Evolutionary conservation across 2,113 vertebrate genomes (phyloP).

Genomic region (Sebastes schlegelii): DNA sequence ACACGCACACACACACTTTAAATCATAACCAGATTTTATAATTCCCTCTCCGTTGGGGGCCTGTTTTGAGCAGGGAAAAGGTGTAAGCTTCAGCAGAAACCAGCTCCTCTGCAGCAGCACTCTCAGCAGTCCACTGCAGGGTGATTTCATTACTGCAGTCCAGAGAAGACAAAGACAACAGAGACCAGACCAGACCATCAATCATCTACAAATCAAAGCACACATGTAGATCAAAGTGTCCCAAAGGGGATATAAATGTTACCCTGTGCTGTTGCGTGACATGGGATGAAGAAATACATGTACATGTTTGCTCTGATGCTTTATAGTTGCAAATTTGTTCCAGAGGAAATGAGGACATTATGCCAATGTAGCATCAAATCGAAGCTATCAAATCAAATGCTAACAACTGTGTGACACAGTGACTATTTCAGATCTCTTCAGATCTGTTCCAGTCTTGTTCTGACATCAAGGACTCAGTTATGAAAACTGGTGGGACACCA

Average conservation of each 20-base stretch:
- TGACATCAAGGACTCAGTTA: slow-evolving; percentile 21
- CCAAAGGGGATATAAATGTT: slow-evolving; percentile 1
- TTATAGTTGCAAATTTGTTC: background rate
- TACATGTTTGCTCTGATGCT: background rate
- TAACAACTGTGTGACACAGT: background rate
- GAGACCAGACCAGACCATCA: slow-evolving; percentile 20
- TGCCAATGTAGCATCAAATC: background rate
- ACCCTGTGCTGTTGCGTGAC: background rate
- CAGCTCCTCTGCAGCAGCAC: background rate
- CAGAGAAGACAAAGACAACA: slow-evolving; percentile 31
- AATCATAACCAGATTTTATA: slow-evolving; percentile 11
- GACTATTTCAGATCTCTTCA: background rate
- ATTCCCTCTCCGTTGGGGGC: slow-evolving; percentile 7
- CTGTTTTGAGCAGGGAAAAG: slow-evolving; percentile 34
- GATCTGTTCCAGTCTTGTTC: background rate
- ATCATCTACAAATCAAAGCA: slow-evolving; percentile 30
- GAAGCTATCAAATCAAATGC: background rate
- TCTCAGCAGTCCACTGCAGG: slow-evolving; percentile 27
- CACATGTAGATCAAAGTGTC: slow-evolving; percentile 21
- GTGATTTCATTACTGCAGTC: slow-evolving; percentile 49
- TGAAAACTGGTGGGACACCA: background rate
- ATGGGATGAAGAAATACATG: background rate
- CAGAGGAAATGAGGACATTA: background rate
- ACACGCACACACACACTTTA: background rate
- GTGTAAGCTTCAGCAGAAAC: slow-evolving; percentile 43